Conservation (phyloP, 2,113 vertebrate species). For the Engystomops pustulosus region DNA sequence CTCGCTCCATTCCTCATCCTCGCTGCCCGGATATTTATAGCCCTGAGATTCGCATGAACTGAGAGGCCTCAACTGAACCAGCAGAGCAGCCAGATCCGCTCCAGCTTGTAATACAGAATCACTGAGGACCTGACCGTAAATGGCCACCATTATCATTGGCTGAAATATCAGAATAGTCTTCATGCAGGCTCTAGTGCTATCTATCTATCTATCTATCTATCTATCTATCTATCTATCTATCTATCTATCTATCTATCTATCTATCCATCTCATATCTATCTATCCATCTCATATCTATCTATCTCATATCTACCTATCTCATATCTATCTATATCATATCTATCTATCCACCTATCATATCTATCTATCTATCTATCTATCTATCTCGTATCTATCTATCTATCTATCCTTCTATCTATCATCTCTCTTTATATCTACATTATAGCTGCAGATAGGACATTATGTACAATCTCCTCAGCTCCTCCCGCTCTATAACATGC, state of each 20-base stretch:
- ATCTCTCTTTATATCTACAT: background rate
- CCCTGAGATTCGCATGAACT: background rate
- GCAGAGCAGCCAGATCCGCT: background rate
- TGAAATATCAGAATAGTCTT: too few species aligned
- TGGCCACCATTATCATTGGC: too few species aligned
- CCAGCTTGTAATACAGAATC: background rate
- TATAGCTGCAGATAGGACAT: too few species aligned
- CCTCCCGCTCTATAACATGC: too few species aligned
- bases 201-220: background rate
- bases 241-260: constrained; percentile 1
- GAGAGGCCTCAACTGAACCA: constrained; percentile 18
- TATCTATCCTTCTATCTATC: background rate
- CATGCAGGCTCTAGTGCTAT: too few species aligned
- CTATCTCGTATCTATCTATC: too few species aligned
- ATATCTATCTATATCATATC: too few species aligned
- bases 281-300: background rate
- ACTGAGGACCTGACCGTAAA: too few species aligned
- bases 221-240: background rate
- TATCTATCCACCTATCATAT: too few species aligned
- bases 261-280: background rate
- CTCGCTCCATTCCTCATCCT: background rate
- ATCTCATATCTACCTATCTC: too few species aligned
- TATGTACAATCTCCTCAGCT: too few species aligned
- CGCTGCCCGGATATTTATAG: constrained; percentile 25
- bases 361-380: background rate